phyloP scores from a whole-genome alignment of 2,113 vertebrate species.

The Ursus arctos region DNA sequence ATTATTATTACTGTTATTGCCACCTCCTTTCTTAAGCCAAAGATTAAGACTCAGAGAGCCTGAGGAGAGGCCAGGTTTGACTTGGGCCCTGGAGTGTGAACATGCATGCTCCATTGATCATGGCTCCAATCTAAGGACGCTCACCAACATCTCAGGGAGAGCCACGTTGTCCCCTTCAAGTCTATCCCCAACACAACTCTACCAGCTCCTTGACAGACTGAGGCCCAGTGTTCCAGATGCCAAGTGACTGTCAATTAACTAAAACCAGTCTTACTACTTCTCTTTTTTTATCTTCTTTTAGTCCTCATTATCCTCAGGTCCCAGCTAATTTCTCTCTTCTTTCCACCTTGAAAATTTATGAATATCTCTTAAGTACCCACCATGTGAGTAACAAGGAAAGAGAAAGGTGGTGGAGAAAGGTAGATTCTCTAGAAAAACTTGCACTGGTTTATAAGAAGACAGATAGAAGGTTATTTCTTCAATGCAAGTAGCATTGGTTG shows the following conservation, averaged over 20 bases:
- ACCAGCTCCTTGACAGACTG: background rate
- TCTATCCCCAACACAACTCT: background rate
- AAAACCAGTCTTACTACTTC: background rate
- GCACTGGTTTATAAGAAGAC: background rate
- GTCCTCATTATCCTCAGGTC: background rate
- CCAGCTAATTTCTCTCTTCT: background rate
- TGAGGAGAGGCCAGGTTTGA: background rate
- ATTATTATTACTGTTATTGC: constrained; percentile 10
- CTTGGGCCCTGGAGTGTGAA: background rate
- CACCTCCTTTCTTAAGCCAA: constrained; percentile 28
- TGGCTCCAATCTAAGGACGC: background rate
- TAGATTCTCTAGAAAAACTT: background rate
- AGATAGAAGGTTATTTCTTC: background rate
- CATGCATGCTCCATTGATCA: background rate
- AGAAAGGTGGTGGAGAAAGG: background rate
- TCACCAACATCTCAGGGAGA: background rate
- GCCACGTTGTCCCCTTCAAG: background rate
- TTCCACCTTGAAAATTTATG: constrained; percentile 2
- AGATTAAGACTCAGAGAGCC: background rate
- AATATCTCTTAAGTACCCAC: background rate
- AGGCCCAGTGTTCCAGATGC: background rate
- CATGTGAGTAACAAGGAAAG: background rate
- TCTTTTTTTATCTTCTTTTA: background rate
- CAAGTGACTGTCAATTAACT: background rate
- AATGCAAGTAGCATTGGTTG: background rate